Conservation (phyloP, 2,113 vertebrate species). For the Phyllostomus hastatus region DNA sequence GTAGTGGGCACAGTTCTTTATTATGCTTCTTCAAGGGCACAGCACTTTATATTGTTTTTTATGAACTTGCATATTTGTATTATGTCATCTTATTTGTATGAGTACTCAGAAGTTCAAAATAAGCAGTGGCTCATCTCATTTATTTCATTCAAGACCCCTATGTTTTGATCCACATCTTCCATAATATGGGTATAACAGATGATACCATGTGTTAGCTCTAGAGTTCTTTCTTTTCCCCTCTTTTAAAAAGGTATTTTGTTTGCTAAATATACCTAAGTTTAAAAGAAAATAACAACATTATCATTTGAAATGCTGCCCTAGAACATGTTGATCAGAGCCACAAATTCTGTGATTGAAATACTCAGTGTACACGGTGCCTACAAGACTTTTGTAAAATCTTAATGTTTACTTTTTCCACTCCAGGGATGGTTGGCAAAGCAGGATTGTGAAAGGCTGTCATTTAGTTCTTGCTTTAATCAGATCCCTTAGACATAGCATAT, state of each 20-base stretch:
- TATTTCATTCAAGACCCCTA: background rate
- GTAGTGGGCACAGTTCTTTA: fast-evolving
- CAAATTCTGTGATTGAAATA: background rate
- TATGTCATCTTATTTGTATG: background rate
- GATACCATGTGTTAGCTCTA: background rate
- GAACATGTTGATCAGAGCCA: background rate
- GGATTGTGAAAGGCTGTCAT: background rate
- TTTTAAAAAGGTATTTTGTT: background rate
- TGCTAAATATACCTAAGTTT: background rate
- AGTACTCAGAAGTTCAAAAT: background rate
- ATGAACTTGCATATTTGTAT: background rate
- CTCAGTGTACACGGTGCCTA: background rate
- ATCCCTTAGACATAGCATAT: too few species aligned
- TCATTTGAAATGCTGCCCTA: background rate
- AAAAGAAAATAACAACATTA: background rate
- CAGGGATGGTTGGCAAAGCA: background rate
- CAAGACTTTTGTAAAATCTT: background rate
- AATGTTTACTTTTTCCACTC: background rate
- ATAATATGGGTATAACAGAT: background rate
- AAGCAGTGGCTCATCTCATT: background rate
- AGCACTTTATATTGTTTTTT: background rate
- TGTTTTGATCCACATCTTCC: background rate
- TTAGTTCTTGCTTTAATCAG: background rate
- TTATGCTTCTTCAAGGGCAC: background rate
- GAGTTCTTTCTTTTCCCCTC: background rate